Conservation (phyloP, 2,888 invertebrate genomes). For the Philhelius pedissequus region DNA sequence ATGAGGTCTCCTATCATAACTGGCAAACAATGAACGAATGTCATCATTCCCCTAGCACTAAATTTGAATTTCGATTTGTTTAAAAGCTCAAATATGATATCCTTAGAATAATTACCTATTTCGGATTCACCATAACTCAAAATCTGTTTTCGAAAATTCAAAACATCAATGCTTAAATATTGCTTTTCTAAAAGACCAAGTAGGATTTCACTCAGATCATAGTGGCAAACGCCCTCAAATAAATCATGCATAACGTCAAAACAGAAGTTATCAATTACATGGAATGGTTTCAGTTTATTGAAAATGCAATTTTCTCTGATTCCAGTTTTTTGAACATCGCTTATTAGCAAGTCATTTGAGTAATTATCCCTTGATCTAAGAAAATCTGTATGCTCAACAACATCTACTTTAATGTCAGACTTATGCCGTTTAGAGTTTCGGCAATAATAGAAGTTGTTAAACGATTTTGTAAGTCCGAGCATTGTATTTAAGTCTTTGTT, state of each 20-base stretch:
- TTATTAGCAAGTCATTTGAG: conserved; percentile 7
- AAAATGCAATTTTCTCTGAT: not conserved
- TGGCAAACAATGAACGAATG: conserved; percentile 6
- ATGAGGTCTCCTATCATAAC: not conserved
- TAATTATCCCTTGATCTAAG: conserved; percentile 1
- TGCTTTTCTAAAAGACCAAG: not conserved
- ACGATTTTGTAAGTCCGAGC: conserved; percentile 16
- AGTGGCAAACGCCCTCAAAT: conserved; percentile 36
- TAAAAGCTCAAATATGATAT: conserved; percentile 9
- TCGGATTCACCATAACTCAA: conserved; percentile 19
- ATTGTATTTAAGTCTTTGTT: not conserved
- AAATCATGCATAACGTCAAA: conserved; percentile 46
- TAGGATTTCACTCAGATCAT: conserved; percentile 24
- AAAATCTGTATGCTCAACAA: not conserved
- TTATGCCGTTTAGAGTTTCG: conserved; percentile 10
- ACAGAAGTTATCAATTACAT: conserved; percentile 21
- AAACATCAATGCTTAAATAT: too few species aligned
- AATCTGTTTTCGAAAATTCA: not conserved
- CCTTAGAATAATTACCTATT: conserved; percentile 30
- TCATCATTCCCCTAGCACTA: conserved; percentile 11
- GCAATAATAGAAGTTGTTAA: conserved; percentile 21
- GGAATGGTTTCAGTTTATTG: conserved; percentile 10
- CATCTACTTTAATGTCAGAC: not conserved
- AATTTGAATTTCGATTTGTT: conserved; percentile 15
- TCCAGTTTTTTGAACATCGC: conserved; percentile 27